A percentile compares a stretch with the other conserved stretches of the same genome.
phyloP scores from a whole-genome alignment of 2,797 vertebrate species.

The Pseudochaenichthys georgianus region DNA sequence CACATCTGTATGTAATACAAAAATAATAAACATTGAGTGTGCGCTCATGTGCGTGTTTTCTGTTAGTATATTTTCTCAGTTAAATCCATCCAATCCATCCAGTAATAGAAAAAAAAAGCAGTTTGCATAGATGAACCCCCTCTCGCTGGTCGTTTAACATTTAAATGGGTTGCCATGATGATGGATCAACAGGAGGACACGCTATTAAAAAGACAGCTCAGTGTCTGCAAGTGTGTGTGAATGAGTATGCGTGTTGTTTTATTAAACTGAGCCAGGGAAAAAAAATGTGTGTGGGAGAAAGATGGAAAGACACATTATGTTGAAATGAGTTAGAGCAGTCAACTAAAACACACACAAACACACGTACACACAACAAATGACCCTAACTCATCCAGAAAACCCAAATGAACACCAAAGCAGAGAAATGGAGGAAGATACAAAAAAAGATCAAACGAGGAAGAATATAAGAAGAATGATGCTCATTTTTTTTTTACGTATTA shows the following conservation, averaged over 20 bases:
- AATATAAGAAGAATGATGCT: constrained; percentile 24
- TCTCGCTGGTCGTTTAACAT: constrained; percentile 63
- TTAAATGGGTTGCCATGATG: constrained; percentile 66
- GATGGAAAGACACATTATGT: constrained; percentile 45
- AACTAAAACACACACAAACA: constrained; percentile 23
- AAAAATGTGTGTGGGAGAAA: constrained; percentile 22
- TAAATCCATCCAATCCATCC: constrained; percentile 58
- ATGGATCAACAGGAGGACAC: constrained; percentile 61
- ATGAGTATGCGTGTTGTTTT: constrained; percentile 27
- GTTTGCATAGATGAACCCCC: constrained; percentile 55
- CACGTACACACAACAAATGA: not conserved
- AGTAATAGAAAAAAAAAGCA: constrained; percentile 34
- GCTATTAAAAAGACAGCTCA: constrained; percentile 59
- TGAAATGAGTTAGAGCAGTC: constrained; percentile 42
- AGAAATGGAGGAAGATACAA: not conserved
- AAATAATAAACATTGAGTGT: constrained; percentile 29
- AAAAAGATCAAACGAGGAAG: constrained; percentile 5
- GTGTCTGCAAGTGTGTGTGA: constrained; percentile 30
- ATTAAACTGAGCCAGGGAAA: constrained; percentile 43
- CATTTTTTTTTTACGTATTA: constrained; percentile 13
- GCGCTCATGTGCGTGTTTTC: constrained; percentile 16
- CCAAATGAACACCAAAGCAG: constrained; percentile 16
- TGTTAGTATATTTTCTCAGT: constrained; percentile 40
- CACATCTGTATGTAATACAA: constrained; percentile 33
- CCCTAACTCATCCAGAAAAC: constrained; percentile 30